Evolutionary conservation across 2,888 invertebrate species (phyloP).

Genomic region (Brenthis hecate): DNA sequence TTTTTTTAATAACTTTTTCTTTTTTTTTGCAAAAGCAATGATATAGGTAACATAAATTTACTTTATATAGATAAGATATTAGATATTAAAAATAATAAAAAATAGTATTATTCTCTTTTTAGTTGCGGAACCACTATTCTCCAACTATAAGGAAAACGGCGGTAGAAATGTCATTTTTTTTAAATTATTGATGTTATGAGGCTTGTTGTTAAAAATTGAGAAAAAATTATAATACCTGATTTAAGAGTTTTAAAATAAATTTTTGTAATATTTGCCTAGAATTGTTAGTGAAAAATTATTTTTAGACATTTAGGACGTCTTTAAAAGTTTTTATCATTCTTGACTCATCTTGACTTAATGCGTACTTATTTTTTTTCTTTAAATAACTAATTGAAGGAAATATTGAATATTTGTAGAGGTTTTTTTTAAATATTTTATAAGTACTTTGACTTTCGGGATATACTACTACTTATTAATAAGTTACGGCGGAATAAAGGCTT

Average conservation of each 20-base stretch:
- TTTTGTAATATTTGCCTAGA: background rate
- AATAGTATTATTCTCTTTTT: constrained; percentile 47
- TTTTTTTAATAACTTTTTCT: background rate
- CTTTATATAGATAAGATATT: background rate
- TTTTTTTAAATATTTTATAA: no score
- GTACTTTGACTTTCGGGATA: no score
- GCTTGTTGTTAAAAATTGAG: constrained; percentile 17
- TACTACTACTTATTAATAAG: no score
- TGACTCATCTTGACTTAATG: background rate
- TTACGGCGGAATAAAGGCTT: no score
- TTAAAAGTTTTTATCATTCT: background rate
- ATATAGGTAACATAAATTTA: background rate
- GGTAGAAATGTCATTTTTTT: background rate
- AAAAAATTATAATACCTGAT: constrained; percentile 2
- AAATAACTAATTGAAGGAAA: no score
- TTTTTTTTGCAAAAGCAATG: constrained; percentile 6
- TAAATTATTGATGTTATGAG: constrained; percentile 15
- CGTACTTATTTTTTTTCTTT: no score
- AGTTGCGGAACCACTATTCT: constrained; percentile 73
- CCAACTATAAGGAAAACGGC: constrained; percentile 58
- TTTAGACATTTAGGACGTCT: background rate
- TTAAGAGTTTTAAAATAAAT: background rate
- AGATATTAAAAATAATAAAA: constrained; percentile 5
- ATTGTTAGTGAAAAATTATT: constrained; percentile 9
- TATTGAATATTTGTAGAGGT: no score